Evolutionary conservation across 2,113 vertebrate genomes (phyloP).

Genomic region (Podarcis raffonei): DNA sequence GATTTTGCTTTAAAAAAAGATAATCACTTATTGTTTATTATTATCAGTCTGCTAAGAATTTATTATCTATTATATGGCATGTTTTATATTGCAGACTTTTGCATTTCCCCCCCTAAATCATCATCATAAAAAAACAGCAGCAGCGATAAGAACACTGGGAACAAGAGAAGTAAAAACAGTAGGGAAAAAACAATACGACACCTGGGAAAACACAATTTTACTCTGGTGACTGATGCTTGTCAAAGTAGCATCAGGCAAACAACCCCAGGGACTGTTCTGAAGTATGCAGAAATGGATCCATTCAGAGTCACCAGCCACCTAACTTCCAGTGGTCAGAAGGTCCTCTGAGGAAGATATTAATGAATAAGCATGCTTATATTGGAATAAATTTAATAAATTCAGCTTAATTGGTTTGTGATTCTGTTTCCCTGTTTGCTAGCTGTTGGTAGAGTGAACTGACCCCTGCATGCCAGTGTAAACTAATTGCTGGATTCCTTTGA

Average conservation of each 20-base stretch:
- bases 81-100: no score
- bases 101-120: no score
- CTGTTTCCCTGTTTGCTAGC: neutral
- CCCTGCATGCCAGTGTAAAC: neutral
- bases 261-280: neutral
- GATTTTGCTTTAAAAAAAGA: neutral
- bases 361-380: neutral
- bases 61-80: no score
- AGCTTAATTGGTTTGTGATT: neutral
- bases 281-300: neutral
- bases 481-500: neutral
- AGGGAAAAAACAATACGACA: neutral
- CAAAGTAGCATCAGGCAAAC: neutral
- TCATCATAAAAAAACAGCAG: neutral
- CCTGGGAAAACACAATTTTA: neutral
- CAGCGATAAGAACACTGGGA: neutral
- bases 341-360: neutral
- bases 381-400: neutral
- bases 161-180: neutral
- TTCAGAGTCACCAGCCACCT: neutral
- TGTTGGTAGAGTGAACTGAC: neutral
- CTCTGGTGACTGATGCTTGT: neutral
- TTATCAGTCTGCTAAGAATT: no score
- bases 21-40: neutral
- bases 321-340: neutral